Percentiles rank a stretch among this genome's conserved stretches.
phyloP scores from a whole-genome alignment of 2,113 vertebrate genomes.

The Noctilio leporinus region DNA sequence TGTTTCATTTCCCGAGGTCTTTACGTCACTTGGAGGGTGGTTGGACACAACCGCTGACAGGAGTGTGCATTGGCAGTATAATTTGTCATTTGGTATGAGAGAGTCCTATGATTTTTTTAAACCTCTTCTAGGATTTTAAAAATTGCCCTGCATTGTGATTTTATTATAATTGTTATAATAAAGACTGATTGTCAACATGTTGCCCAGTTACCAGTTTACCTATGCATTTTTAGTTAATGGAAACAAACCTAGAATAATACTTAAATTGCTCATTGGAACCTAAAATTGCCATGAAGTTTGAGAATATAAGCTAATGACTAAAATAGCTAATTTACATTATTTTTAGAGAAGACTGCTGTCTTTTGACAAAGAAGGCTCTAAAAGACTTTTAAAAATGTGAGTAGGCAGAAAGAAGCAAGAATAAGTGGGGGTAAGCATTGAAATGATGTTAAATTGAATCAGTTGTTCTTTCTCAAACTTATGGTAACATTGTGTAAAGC shows the following conservation, averaged over 20 bases:
- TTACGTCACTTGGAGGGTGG: not conserved
- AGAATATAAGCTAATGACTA: not conserved
- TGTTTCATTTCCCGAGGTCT: not conserved
- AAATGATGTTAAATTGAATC: not conserved
- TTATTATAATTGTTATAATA: not conserved
- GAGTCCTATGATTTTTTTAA: not conserved
- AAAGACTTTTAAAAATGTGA: constrained; percentile 54
- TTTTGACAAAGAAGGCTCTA: constrained; percentile 46
- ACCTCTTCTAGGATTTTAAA: not conserved
- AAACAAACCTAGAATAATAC: constrained; percentile 18
- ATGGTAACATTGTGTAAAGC: constrained; percentile 33
- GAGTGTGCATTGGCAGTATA: constrained; percentile 61
- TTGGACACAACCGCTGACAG: not conserved
- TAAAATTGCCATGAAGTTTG: not conserved
- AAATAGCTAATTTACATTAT: constrained; percentile 38
- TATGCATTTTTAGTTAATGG: not conserved
- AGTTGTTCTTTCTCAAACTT: constrained; percentile 26
- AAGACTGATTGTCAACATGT: not conserved
- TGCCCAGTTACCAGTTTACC: not conserved
- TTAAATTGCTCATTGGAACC: not conserved
- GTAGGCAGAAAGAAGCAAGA: constrained; percentile 55
- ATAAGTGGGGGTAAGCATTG: not conserved
- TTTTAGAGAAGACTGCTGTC: constrained; percentile 46
- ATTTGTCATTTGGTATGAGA: constrained; percentile 16
- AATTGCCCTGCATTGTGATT: not conserved